Base-by-base conservation (phyloP, 2,797 vertebrate species). In the Lagocephalus sceleratus region DNA sequence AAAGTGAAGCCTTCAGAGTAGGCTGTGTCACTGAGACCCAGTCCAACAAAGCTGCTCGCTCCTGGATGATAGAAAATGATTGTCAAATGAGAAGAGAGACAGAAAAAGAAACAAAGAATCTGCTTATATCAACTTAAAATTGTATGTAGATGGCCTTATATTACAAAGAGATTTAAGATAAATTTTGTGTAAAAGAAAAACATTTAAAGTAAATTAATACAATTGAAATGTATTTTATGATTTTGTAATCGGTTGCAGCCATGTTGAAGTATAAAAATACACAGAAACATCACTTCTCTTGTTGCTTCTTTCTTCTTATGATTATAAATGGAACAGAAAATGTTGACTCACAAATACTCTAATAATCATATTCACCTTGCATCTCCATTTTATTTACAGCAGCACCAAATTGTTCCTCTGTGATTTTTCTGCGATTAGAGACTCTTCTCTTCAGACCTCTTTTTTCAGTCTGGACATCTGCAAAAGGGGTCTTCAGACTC, bases 401-500 rank as follows among this genome's bases (percentile, higher is more conserved):
- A 38, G 84, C 81, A 0, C 70, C 79, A 73, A 92, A 92, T 7
- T 85, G 84, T 42, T 89, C 84, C n/a, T 64, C 82, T 35, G 83
- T 73, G 38, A 87, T 64, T 57, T 70, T 83, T 6, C 52, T 78
- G 1, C 79, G 82, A 43, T 82, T 68, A 6, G 59, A 43, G 20
- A 79, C 79, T 63, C 65, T 88, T 26, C 90, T 82, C 63, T 76
- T 78, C 32, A 92, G 66, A 16, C 82, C 82, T 5, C 23, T 78
- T 58, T 63, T 86, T 63, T 90, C 84, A 15, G 73, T 69, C 12
- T 2, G 60, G 51, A 64, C 50, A 2, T 83, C 80, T 69, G 69
- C 69, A 57, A 81, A 82, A 0, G 91, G 89, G 0, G 89, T 91
- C 70, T 90, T 90, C 8, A 92, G 62, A 66, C 72, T 88, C 57